Base-by-base conservation (phyloP, 2,797 vertebrate species). In the Lithobates sylvaticus region DNA sequence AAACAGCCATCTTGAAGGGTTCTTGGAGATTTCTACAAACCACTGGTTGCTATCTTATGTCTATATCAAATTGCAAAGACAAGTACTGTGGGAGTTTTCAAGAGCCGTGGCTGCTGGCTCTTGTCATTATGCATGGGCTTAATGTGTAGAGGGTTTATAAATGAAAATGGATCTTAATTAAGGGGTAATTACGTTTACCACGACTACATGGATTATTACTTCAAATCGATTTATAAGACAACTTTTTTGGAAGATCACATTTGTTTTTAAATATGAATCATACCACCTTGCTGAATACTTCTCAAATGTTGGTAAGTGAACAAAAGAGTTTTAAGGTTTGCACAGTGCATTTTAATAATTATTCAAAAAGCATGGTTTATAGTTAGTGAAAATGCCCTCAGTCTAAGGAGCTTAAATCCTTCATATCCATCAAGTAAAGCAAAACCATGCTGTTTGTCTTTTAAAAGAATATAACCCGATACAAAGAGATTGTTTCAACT, bases 71-170 rank as follows among this genome's bases (percentile, higher is more conserved):
- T 67, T 26, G 27, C 26, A 67, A 8, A 67, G 65, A 67, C 65
- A 67, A 67, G 65, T 27, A 27, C 54, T 67, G n/a, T 67, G 65
- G 65, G n/a, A 67, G 65, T 67, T 67, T 29, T 67, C 3, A 67
- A 67, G 65, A 67, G 65, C 65, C 29, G 65, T 67, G 65, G n/a
- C 65, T 67, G 65, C 65, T 67, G 65, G 65, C 65, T 67, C 65
- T 67, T 27, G 27, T 67, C 65, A 67, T 67, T 67, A 29, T 67
- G n/a, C 26, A 26, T 29, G 3, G 65, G 27, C 65, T 12, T 67
- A 29, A 67, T 67, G 12, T 67, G 65, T 67, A 29, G 1, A 67
- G 6, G 26, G 26, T 67, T 67, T 67, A 67, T 26, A 27, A 67
- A 27, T 29, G 27, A 26, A 26, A 67, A 67, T 29, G 10, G 6